phyloP scores from a whole-genome alignment of 2,113 vertebrate species.

The Smithornis capensis region DNA sequence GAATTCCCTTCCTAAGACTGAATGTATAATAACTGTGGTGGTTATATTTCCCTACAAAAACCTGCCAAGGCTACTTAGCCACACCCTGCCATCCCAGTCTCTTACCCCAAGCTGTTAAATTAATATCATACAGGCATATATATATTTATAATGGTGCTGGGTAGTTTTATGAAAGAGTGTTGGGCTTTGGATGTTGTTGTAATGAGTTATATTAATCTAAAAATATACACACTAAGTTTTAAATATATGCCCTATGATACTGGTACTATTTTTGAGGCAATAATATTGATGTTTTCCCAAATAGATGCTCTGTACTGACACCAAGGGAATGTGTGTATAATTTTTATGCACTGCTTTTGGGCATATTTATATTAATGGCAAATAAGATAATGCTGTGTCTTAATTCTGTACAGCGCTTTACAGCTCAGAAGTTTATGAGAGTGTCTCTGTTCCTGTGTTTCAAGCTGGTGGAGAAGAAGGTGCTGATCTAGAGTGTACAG shows the following conservation, averaged over 20 bases:
- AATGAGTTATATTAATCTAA: constrained; percentile 10
- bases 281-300: constrained; percentile 3
- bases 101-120: neutral
- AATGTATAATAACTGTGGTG: neutral
- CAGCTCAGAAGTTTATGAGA: constrained; percentile 1
- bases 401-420: neutral
- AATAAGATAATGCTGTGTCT: constrained; percentile 49
- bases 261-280: constrained; percentile 47
- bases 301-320: constrained; percentile 8
- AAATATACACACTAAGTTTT: constrained; percentile 39
- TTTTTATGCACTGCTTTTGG: constrained; percentile 54
- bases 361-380: constrained; percentile 51
- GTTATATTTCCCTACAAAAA: neutral
- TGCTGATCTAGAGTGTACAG: neutral
- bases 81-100: neutral
- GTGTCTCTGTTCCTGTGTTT: neutral
- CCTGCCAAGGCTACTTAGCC: neutral
- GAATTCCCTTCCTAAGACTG: neutral
- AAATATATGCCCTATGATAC: neutral
- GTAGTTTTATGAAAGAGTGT: neutral
- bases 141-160: neutral
- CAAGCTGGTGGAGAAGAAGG: neutral
- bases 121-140: neutral
- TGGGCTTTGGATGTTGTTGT: neutral
- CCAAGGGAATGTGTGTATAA: neutral